These are phyloP conservation scores for Fissipunctia ypsillon DNA, from an alignment of 2,888 invertebrate genomes.

Conservation along the genomic window DNA sequence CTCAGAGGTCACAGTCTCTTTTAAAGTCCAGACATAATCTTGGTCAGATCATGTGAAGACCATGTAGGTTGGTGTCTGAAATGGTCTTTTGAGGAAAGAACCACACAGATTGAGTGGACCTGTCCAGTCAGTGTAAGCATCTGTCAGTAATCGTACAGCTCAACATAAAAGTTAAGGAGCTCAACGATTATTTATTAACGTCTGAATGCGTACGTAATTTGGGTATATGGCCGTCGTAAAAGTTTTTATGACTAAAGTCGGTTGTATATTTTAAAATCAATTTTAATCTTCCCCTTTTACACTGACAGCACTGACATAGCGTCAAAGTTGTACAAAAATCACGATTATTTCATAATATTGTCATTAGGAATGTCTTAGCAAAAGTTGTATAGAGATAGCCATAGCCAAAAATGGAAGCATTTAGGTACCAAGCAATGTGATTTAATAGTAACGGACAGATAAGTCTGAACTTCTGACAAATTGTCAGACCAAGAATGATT, in stretches of 20 bases:
- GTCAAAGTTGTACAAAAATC: slow-evolving; percentile 26
- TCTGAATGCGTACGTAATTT: not conserved
- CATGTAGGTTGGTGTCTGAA: no score
- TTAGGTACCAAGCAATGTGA: slow-evolving; percentile 6
- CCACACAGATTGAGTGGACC: no score
- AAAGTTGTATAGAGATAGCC: slow-evolving; percentile 12
- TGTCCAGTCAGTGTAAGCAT: no score
- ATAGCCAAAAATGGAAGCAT: slow-evolving; percentile 16
- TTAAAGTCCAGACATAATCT: no score
- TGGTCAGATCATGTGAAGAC: no score
- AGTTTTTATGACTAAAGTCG: not conserved
- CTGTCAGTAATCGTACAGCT: no score
- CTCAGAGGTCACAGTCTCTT: no score
- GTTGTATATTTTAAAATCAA: not conserved
- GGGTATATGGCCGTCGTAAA: not conserved
- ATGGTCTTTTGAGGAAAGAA: no score
- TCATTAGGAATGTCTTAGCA: slow-evolving; percentile 53
- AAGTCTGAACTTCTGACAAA: not conserved
- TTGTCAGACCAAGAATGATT: not conserved
- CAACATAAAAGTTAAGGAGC: no score
- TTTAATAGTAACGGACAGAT: not conserved
- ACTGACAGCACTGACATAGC: not conserved
- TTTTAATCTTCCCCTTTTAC: not conserved
- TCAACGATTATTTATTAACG: slow-evolving; percentile 2
- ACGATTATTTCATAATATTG: slow-evolving; percentile 20